Evolutionary conservation across 2,797 vertebrate species (phyloP).

Genomic region (Neoniphon sammara): DNA sequence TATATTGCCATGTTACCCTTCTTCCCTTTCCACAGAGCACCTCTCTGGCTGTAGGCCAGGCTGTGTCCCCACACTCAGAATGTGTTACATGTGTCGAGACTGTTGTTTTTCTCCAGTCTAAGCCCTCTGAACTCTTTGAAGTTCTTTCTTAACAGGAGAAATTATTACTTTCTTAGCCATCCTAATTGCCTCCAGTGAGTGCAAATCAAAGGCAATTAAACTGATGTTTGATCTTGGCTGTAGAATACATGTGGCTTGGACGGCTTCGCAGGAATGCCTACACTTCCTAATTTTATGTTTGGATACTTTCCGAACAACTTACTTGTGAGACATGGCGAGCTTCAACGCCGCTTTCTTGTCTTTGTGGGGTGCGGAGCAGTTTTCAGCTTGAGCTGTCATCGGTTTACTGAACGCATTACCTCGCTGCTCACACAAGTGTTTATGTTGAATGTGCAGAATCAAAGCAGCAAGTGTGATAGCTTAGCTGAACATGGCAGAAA

Average conservation of each 20-base stretch:
- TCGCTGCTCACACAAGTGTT: constrained; percentile 48
- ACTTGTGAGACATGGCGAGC: constrained; percentile 50
- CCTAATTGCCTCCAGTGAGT: constrained; percentile 72
- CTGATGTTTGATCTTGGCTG: constrained; percentile 65
- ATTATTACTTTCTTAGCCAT: constrained; percentile 39
- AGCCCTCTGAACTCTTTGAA: constrained; percentile 43
- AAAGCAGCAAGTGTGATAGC: constrained; percentile 63
- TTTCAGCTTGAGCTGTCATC: constrained; percentile 51
- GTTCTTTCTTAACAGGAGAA: constrained; percentile 47
- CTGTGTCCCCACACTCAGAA: constrained; percentile 11
- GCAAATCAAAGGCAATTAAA: constrained; percentile 69
- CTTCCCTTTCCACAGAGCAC: constrained; percentile 4
- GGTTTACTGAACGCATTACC: constrained; percentile 50
- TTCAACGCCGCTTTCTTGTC: constrained; percentile 30
- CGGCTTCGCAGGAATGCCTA: constrained; percentile 48
- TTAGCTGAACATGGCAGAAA: constrained; percentile 71
- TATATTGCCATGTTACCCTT: not conserved
- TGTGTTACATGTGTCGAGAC: constrained; percentile 23
- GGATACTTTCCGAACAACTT: not conserved
- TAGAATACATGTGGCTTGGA: constrained; percentile 53
- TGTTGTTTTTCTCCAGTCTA: constrained; percentile 33
- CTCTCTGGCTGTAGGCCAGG: constrained; percentile 25
- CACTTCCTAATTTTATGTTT: constrained; percentile 58
- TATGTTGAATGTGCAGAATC: constrained; percentile 72
- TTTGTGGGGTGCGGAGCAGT: constrained; percentile 30